Percentiles rank a stretch among this genome's conserved stretches.
These are phyloP conservation scores for Allacma fusca DNA, from an alignment of 2,888 invertebrate genomes.

Conservation along the genomic window DNA sequence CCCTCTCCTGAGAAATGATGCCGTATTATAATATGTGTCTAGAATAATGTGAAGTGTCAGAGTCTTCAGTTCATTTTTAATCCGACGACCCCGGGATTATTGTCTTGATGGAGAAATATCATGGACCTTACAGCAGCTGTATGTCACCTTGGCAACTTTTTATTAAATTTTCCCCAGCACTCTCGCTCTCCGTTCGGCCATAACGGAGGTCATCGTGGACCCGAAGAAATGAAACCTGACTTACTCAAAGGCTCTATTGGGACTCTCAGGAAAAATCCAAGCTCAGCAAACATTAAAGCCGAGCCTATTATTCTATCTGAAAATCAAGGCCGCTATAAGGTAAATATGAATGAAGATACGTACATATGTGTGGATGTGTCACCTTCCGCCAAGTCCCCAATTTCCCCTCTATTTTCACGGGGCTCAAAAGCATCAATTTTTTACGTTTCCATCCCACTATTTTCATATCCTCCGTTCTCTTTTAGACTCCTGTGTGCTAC, in stretches of 20 bases:
- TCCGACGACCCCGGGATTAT: not conserved
- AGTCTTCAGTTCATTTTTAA: constrained; percentile 16
- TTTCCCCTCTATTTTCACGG: no score
- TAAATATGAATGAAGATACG: no score
- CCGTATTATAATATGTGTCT: constrained; percentile 5
- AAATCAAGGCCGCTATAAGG: constrained; percentile 83
- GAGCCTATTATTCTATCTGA: constrained; percentile 70
- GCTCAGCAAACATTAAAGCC: constrained; percentile 64
- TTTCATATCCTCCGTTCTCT: no score
- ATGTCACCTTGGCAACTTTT: constrained; percentile 23
- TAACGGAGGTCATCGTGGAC: constrained; percentile 44
- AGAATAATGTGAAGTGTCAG: constrained; percentile 3
- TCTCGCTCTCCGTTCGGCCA: constrained; percentile 34
- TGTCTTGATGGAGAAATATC: constrained; percentile 6
- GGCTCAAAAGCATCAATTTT: no score
- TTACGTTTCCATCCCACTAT: no score
- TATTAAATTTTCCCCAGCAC: constrained; percentile 35
- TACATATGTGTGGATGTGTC: no score
- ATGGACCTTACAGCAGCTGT: not conserved
- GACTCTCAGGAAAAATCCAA: constrained; percentile 69
- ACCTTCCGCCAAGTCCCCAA: no score
- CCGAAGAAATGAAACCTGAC: constrained; percentile 78
- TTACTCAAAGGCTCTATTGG: constrained; percentile 79
- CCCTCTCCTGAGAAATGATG: not conserved
- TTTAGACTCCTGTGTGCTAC: no score